Percentiles rank a stretch among this genome's conserved stretches.
These are phyloP conservation scores for Homarus gammarus DNA, from an alignment of 2,888 invertebrate species.

Conservation along the genomic window DNA sequence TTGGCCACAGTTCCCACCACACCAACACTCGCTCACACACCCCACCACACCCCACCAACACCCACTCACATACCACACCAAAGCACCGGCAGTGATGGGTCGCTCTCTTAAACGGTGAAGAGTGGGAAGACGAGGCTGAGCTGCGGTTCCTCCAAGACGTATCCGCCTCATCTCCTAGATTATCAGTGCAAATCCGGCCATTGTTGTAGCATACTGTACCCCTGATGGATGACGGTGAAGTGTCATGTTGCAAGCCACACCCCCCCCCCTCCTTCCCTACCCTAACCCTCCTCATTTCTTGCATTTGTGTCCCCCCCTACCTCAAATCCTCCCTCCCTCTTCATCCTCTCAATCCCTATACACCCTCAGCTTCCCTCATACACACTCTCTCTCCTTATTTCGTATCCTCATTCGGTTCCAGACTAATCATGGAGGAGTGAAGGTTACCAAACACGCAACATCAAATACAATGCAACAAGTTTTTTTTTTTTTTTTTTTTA, in stretches of 20 bases:
- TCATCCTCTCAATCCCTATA: neutral
- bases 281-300: slow-evolving; percentile 20
- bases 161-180: slow-evolving; percentile 36
- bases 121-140: neutral
- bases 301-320: neutral
- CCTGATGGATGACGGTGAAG: slow-evolving; percentile 37
- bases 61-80: neutral
- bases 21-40: neutral
- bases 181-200: slow-evolving; percentile 43
- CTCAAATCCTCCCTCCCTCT: neutral
- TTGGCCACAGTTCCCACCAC: neutral
- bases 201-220: slow-evolving; percentile 42
- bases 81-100: neutral
- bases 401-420: no score
- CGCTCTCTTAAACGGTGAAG: neutral
- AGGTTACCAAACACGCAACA: no score
- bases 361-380: neutral
- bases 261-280: neutral
- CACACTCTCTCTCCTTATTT: neutral
- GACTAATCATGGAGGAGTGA: no score
- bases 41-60: neutral
- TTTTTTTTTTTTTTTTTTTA: no score
- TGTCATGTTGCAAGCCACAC: slow-evolving; percentile 37
- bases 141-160: slow-evolving; percentile 1
- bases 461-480: no score